Evolutionary conservation across 2,888 invertebrate species (phyloP), one percentile per base, ranked within the genome.

Genomic region (Patella ulyssiponensis): DNA sequence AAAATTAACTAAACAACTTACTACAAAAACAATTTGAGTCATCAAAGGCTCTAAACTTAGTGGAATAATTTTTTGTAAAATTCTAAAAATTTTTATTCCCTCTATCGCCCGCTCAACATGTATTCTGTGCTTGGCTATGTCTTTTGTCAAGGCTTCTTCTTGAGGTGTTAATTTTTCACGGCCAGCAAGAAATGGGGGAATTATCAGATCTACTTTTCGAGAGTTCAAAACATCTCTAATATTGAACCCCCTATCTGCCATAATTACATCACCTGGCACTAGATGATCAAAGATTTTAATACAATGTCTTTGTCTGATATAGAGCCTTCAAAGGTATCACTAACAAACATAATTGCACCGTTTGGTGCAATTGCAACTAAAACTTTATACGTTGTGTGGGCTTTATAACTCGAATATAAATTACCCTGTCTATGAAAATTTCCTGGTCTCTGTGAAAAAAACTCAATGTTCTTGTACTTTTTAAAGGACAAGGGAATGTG

Each of bases 281-380:
- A 56, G 56, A 17, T 56, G 2, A n/a, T 15, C 56, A 17, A 56
- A 56, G n/a, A 56, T 7, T 44, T 44, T 7, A 44, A 44, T 7
- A 44, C 44, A 7, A 44, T 44, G 44, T 44, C 44, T 7, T 7
- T 52, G 54, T 73, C 73, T 20, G 73, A 54, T 12, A 73, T 73
- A 27, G 73, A 73, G 23, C 73, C 73, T 54, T 73, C 58, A 54
- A 54, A 73, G 4, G 56, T 54, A 54, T 73, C 73, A 3, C 53
- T 23, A 44, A 73, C 54, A 54, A 23, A 73, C 20, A 51, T 44
- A n/a, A 73, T 73, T 12, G n/a, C 20, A n/a, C 56, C 53, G 54
- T 52, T 54, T 54, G 73, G 73, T n/a, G 73, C 73, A 52, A 73
- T 54, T 1, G 53, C 73, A 73, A 73, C 53, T 53, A 73, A 54